These are phyloP conservation scores for Danio aesculapii DNA, from an alignment of 2,797 vertebrate species.

Conservation along the genomic window DNA sequence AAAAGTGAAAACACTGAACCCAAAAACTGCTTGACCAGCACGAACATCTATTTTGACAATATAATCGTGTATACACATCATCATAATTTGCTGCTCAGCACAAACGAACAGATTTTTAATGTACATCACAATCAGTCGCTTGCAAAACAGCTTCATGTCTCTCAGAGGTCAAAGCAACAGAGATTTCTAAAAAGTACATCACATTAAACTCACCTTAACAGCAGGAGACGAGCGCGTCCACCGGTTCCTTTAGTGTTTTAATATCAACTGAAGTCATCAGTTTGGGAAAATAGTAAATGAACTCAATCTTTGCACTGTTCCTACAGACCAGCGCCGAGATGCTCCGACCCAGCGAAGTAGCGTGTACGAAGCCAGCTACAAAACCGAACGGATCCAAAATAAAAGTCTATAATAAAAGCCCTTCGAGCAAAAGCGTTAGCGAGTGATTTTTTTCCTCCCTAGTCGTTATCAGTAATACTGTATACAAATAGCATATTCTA, in stretches of 20 bases:
- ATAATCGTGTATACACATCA: not conserved
- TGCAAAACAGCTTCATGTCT: not conserved
- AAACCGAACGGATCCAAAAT: not conserved
- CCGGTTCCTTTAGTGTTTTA: not conserved
- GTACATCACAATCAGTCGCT: not conserved
- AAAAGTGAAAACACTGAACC: not conserved
- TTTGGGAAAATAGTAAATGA: too few relatives aligned
- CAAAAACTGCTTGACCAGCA: not conserved
- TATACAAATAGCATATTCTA: not conserved
- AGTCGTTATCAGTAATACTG: not conserved
- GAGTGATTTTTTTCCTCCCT: not conserved
- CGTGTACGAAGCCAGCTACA: not conserved
- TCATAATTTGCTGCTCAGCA: not conserved
- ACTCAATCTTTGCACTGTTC: not conserved
- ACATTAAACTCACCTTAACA: constrained; percentile 12
- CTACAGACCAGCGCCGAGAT: not conserved
- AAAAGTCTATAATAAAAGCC: not conserved
- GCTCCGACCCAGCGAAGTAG: not conserved
- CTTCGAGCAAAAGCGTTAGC: not conserved
- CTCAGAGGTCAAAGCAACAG: constrained; percentile 33
- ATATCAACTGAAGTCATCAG: not conserved
- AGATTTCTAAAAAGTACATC: not conserved
- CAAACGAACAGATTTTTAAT: not conserved
- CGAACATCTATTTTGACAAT: not conserved
- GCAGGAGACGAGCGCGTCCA: not conserved